phyloP scores from a whole-genome alignment of 2,888 invertebrate species.

The Lypha dubia region DNA sequence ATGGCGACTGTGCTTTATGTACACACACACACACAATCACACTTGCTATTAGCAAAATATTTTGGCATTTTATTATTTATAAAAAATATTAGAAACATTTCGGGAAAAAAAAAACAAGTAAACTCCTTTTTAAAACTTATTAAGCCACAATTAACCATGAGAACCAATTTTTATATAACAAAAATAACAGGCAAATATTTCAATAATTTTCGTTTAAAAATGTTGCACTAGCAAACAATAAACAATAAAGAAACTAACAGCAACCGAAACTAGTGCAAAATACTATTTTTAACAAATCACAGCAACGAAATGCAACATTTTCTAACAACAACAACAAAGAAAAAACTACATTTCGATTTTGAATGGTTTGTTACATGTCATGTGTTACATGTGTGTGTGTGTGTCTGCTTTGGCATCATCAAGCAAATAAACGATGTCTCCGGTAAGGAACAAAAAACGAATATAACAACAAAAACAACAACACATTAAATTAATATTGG shows the following conservation, averaged over 20 bases:
- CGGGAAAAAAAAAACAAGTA: constrained; percentile 2
- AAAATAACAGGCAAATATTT: constrained; percentile 33
- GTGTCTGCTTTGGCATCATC: constrained; percentile 53
- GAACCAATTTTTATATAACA: constrained; percentile 30
- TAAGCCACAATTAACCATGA: constrained; percentile 25
- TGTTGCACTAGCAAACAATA: constrained; percentile 6
- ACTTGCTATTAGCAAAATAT: background rate
- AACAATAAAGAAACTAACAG: background rate
- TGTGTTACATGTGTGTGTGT: constrained; percentile 72
- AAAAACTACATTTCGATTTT: constrained; percentile 68
- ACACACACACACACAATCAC: too few relatives aligned
- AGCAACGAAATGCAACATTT: constrained; percentile 17
- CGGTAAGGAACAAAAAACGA: background rate
- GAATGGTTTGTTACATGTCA: constrained; percentile 73
- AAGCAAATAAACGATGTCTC: constrained; percentile 66
- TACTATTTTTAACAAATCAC: constrained; percentile 34
- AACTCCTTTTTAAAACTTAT: background rate
- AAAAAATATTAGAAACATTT: background rate
- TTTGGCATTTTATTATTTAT: too few relatives aligned
- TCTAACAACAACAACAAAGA: constrained; percentile 27
- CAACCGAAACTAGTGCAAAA: constrained; percentile 54
- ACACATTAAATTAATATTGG: constrained; percentile 16
- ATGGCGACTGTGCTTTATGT: background rate
- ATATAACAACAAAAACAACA: background rate
- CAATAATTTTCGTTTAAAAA: constrained; percentile 11